phyloP scores from a whole-genome alignment of 2,113 vertebrate genomes.

The Terrapene triunguis region DNA sequence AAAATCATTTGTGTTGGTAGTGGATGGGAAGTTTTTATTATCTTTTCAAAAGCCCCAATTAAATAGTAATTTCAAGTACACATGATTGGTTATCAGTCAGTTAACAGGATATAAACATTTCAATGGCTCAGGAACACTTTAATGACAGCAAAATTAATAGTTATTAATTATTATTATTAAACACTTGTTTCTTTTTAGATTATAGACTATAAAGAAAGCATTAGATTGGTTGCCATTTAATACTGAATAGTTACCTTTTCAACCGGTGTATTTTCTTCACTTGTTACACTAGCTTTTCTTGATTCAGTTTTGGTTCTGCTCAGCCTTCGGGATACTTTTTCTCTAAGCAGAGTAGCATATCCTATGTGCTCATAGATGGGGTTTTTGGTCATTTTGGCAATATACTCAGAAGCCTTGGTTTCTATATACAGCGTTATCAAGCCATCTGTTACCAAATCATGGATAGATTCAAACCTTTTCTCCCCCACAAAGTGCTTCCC shows the following conservation, averaged over 20 bases:
- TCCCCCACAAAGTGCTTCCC: conserved; percentile 98
- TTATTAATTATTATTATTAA: background rate
- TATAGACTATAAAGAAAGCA: background rate
- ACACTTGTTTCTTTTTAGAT: background rate
- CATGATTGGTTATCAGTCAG: background rate
- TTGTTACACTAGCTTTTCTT: conserved; percentile 88
- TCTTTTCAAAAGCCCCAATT: background rate
- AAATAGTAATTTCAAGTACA: background rate
- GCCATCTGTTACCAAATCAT: conserved; percentile 96
- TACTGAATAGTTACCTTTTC: conserved; percentile 86
- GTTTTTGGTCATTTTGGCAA: conserved; percentile 98
- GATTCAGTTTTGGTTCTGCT: conserved; percentile 87
- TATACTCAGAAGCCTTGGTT: conserved; percentile 98
- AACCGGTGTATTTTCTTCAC: conserved; percentile 83
- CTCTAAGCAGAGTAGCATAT: conserved; percentile 93
- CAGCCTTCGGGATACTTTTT: conserved; percentile 90
- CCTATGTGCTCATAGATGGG: conserved; percentile 98
- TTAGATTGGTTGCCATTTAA: background rate
- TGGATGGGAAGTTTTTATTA: background rate
- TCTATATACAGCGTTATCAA: conserved; percentile 98
- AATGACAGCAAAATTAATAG: background rate
- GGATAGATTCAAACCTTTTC: conserved; percentile 97
- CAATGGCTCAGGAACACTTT: background rate
- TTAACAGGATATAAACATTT: background rate
- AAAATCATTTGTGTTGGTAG: background rate